phyloP scores from a whole-genome alignment of 1,140 invertebrate genomes.

The Heliothis subflexa region DNA sequence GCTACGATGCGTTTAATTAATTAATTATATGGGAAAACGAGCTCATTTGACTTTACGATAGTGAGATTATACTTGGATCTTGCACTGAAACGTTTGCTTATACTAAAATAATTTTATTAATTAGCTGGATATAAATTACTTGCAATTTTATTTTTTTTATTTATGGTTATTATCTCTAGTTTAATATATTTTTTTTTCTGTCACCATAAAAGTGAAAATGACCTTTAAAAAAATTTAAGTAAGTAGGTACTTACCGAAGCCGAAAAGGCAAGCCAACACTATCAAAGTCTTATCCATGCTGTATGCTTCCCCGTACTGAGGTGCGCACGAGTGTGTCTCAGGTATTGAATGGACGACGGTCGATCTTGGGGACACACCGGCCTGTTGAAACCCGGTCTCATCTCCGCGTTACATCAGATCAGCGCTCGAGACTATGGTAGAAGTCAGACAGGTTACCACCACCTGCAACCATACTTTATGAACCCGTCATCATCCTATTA shows the following conservation, averaged over 20 bases:
- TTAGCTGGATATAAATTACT: too few species aligned
- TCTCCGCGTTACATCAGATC: constrained; percentile 67
- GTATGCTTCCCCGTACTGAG: constrained; percentile 55
- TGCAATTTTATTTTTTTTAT: too few species aligned
- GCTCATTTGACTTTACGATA: constrained; percentile 5
- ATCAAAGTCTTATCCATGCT: constrained; percentile 70
- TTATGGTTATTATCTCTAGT: too few species aligned
- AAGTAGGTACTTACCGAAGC: constrained; percentile 68
- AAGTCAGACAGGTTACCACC: constrained; percentile 13
- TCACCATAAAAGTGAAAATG: neutral
- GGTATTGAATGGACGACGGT: constrained; percentile 63
- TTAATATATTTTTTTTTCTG: neutral
- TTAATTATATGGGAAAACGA: neutral
- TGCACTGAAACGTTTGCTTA: neutral
- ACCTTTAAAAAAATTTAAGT: neutral
- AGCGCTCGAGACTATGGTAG: constrained; percentile 6
- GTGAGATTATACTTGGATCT: neutral
- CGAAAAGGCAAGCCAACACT: constrained; percentile 69
- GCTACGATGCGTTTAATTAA: neutral
- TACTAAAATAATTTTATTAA: neutral
- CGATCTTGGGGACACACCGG: constrained; percentile 76
- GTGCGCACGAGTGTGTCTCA: constrained; percentile 66
- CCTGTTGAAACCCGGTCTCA: constrained; percentile 70
- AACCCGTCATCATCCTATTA: neutral
- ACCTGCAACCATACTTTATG: neutral